These are phyloP conservation scores for Clistopyga incitator DNA, from an alignment of 2,888 invertebrate genomes.

Conservation along the genomic window DNA sequence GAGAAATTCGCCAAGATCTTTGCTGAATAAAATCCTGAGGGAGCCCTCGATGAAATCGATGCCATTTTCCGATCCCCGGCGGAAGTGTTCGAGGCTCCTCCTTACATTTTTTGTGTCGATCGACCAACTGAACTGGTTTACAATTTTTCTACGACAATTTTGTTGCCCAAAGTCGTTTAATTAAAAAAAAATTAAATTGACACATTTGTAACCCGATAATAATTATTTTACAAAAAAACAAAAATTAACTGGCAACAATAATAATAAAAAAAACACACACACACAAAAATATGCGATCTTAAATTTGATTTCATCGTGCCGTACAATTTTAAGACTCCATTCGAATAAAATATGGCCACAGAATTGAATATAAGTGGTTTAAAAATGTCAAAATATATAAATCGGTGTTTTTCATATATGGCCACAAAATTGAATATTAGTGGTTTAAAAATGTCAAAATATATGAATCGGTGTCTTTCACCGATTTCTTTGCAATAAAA, in stretches of 20 bases:
- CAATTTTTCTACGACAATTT: not conserved
- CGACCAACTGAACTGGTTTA: not conserved
- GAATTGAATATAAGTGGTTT: conserved; percentile 22
- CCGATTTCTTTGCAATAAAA: not conserved
- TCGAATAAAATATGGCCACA: not conserved
- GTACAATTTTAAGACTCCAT: not conserved
- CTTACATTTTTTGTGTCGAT: not conserved
- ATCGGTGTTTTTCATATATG: too few species aligned
- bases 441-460: not conserved
- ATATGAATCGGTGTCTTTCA: not conserved
- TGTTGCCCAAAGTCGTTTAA: too few species aligned
- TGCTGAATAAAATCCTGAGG: conserved; percentile 10
- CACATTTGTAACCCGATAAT: too few species aligned
- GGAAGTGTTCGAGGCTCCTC: not conserved
- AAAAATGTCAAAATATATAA: not conserved
- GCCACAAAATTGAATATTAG: too few species aligned
- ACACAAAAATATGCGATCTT: too few species aligned
- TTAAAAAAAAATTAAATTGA: too few species aligned
- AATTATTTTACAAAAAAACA: too few species aligned
- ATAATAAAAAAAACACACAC: too few species aligned
- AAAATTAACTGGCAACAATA: too few species aligned
- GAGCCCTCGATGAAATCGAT: not conserved
- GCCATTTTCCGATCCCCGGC: not conserved
- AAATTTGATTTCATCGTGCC: too few species aligned
- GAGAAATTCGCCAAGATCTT: not conserved